A percentile compares a stretch with the other conserved stretches of the same genome.
These are phyloP conservation scores for Mus spretus DNA, from an alignment of 2,797 vertebrate genomes.

Conservation along the genomic window DNA sequence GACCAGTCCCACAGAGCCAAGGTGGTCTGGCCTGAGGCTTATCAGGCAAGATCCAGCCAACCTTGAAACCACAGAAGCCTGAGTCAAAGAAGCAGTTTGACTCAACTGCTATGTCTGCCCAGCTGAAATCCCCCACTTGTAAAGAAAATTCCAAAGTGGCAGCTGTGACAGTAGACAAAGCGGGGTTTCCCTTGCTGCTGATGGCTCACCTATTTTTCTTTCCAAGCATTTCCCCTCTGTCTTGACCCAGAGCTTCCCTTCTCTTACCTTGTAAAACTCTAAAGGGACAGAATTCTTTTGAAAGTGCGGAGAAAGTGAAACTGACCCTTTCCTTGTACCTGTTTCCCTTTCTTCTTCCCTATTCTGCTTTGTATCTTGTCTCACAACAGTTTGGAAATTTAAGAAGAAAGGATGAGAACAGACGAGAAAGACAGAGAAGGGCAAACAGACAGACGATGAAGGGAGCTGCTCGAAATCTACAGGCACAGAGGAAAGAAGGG, in stretches of 20 bases:
- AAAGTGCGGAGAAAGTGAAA: not conserved
- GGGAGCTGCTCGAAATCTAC: not conserved
- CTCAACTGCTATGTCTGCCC: not conserved
- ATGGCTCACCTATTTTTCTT: not conserved
- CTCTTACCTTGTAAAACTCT: not conserved
- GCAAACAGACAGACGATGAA: not conserved
- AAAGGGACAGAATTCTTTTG: not conserved
- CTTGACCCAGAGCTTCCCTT: not conserved
- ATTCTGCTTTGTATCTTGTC: not conserved
- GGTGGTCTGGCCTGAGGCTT: not conserved
- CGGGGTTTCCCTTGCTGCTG: not conserved
- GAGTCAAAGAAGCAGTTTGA: not conserved
- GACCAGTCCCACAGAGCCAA: not conserved
- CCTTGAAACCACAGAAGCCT: not conserved
- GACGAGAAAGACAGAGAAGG: not conserved
- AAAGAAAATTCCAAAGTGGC: constrained; percentile 20
- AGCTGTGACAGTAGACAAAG: not conserved
- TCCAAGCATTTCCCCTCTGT: not conserved
- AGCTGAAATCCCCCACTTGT: not conserved
- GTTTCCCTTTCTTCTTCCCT: not conserved
- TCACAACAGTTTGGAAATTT: not conserved
- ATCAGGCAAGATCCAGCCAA: not conserved
- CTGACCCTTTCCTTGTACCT: accelerated
- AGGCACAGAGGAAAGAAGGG: not conserved
- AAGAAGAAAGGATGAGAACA: too few relatives aligned